Conservation (phyloP, 2,797 vertebrate species). For the Myotis findleyi region DNA sequence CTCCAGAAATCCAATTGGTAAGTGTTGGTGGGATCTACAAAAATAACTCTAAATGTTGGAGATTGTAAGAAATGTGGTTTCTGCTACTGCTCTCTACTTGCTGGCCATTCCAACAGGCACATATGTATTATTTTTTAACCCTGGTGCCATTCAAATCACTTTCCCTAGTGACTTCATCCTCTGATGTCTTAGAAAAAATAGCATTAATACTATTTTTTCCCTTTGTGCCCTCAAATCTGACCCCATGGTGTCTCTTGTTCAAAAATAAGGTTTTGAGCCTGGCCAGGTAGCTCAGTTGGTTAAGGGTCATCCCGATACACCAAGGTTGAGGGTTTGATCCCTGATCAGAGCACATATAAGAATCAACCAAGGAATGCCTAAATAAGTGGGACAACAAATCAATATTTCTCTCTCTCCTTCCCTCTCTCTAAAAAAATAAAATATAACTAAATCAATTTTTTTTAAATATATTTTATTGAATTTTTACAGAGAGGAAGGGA, state of each 20-base stretch:
- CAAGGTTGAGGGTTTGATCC: background rate
- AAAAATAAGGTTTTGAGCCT: background rate
- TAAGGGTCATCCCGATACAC: background rate
- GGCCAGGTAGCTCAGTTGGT: background rate
- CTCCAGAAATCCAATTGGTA: conserved; percentile 54
- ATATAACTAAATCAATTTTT: background rate
- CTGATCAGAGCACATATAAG: background rate
- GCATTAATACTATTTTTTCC: conserved; percentile 59
- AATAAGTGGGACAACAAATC: background rate
- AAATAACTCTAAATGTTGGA: conserved; percentile 33
- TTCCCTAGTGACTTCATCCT: conserved; percentile 48
- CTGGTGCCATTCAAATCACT: background rate
- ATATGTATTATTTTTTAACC: background rate
- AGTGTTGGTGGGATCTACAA: background rate
- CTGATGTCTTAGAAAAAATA: background rate
- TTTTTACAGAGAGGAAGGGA: too few species aligned
- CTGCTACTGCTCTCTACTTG: background rate
- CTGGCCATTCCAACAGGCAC: background rate
- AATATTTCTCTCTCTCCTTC: background rate
- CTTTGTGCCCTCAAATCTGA: conserved; percentile 28
- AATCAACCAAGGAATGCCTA: background rate
- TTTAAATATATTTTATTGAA: too few species aligned
- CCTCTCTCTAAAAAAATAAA: background rate
- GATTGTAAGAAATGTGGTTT: background rate
- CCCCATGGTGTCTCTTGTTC: background rate